A percentile compares a stretch with the other conserved stretches of the same genome.
Conservation (phyloP, 1,140 invertebrate genomes). For the Drosophila bocki region DNA sequence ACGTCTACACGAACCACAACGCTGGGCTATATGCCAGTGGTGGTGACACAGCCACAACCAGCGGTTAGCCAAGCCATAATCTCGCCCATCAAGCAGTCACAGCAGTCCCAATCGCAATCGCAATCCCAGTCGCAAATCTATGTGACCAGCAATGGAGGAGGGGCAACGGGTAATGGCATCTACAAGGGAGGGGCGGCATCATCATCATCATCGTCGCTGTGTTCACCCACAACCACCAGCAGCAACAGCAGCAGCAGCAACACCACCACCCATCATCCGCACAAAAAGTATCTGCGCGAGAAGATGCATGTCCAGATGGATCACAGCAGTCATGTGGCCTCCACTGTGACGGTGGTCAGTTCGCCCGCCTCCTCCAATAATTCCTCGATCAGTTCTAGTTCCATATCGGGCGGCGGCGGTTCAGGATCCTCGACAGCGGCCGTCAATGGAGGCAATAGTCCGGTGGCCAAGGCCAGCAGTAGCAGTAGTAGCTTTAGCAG, state of each 20-base stretch:
- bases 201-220: neutral
- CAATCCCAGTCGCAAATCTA: slow-evolving; percentile 37
- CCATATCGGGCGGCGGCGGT: slow-evolving; percentile 9
- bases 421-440: slow-evolving; percentile 71
- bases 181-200: slow-evolving; percentile 23
- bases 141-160: slow-evolving; percentile 61
- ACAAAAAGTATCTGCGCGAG: slow-evolving; percentile 82
- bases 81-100: slow-evolving; percentile 20
- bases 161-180: slow-evolving; percentile 8
- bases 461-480: slow-evolving; percentile 55
- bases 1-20: slow-evolving; percentile 27
- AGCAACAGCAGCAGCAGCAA: slow-evolving; percentile 39
- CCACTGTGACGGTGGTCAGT: slow-evolving; percentile 78
- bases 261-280: slow-evolving; percentile 77
- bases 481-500: slow-evolving; percentile 41
- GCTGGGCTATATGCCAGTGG: slow-evolving; percentile 51
- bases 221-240: slow-evolving; percentile 30
- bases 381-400: slow-evolving; percentile 65
- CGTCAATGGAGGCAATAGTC: slow-evolving; percentile 78
- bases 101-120: slow-evolving; percentile 4
- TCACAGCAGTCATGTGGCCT: slow-evolving; percentile 62
- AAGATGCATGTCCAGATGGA: slow-evolving; percentile 80
- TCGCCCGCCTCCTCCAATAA: slow-evolving; percentile 82
- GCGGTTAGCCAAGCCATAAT: slow-evolving; percentile 7
- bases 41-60: slow-evolving; percentile 22